phyloP scores from a whole-genome alignment of 2,888 invertebrate species.

The Cacoxenus indagator region DNA sequence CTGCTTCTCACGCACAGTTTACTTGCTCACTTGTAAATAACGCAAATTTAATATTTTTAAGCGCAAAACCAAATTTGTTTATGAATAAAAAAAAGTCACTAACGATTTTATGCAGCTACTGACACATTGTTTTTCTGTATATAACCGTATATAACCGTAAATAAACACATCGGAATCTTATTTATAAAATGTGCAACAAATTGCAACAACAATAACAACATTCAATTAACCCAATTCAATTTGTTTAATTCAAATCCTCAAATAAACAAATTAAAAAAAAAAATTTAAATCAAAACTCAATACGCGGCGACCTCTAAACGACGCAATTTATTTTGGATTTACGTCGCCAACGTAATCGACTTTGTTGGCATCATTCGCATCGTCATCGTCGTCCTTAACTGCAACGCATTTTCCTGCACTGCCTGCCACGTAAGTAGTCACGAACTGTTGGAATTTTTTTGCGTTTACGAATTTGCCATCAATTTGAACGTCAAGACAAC shows the following conservation, averaged over 20 bases:
- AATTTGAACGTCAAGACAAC: not conserved
- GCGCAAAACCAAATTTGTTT: too few species aligned
- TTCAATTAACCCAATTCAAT: not conserved
- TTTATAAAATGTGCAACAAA: not conserved
- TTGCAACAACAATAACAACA: not conserved
- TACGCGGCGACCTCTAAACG: too few species aligned
- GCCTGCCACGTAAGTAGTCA: not conserved
- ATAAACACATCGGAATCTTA: not conserved
- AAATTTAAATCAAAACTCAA: not conserved
- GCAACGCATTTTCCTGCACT: not conserved
- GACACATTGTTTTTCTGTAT: too few species aligned
- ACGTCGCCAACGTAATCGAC: not conserved
- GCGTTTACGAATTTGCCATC: not conserved
- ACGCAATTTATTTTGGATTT: not conserved
- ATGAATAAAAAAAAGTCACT: too few species aligned
- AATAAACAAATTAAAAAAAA: conserved; percentile 2
- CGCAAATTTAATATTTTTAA: too few species aligned
- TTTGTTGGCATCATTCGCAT: not conserved
- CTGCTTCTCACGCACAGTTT: too few species aligned
- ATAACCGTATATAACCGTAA: not conserved
- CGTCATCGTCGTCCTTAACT: not conserved
- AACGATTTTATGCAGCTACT: too few species aligned
- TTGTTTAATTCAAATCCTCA: not conserved
- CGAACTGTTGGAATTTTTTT: not conserved
- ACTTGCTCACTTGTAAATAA: too few species aligned